phyloP scores from a whole-genome alignment of 2,113 vertebrate genomes.

The Stictonetta naevosa region DNA sequence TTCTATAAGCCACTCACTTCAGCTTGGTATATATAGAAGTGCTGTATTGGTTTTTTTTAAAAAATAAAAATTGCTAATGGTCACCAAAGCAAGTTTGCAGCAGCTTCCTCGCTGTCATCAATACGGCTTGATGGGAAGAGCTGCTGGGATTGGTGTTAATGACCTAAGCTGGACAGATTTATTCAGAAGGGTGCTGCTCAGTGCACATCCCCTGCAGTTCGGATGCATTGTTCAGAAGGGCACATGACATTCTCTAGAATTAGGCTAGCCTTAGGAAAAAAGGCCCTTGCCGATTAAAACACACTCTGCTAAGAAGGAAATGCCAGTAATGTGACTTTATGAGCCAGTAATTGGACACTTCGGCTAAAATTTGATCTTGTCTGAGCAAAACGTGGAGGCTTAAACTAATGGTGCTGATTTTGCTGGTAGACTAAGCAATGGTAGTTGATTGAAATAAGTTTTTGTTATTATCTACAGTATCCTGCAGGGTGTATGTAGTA shows the following conservation, averaged over 20 bases:
- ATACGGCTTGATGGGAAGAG: neutral
- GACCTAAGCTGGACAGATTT: neutral
- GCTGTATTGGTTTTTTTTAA: neutral
- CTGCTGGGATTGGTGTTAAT: neutral
- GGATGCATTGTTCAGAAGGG: constrained; percentile 2
- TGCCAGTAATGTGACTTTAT: constrained; percentile 33
- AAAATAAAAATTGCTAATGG: neutral
- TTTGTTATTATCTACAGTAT: constrained; percentile 33
- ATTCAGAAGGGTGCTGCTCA: constrained; percentile 19
- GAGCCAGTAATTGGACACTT: constrained; percentile 45
- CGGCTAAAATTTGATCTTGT: constrained; percentile 44
- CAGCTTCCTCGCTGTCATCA: neutral
- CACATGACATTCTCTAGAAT: constrained; percentile 9
- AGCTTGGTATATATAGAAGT: neutral
- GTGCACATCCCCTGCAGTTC: neutral
- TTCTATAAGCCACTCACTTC: neutral
- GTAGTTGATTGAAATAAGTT: constrained; percentile 35
- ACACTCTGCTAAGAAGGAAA: neutral
- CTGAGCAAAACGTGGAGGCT: neutral
- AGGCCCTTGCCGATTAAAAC: constrained; percentile 30
- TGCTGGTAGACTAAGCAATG: constrained; percentile 29
- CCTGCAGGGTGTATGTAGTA: neutral
- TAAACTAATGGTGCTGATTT: constrained; percentile 51
- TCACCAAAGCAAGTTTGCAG: neutral
- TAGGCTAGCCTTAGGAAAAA: constrained; percentile 11